Base-by-base conservation (phyloP, 2,797 vertebrate genomes). In the Picus viridis region DNA sequence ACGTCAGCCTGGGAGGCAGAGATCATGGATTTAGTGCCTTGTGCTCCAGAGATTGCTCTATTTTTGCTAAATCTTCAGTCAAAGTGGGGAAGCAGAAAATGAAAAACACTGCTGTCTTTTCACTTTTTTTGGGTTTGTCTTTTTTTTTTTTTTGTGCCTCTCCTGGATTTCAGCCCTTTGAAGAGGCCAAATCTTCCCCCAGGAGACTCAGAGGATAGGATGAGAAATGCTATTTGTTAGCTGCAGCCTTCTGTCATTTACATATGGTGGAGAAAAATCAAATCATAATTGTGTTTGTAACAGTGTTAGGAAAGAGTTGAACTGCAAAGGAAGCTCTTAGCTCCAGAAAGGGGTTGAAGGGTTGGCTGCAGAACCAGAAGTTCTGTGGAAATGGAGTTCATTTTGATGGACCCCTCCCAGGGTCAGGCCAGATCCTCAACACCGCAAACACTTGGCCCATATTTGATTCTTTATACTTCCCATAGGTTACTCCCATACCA, bases 181-280 rank as follows among this genome's bases (percentile, higher is more conserved):
- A 94, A 94, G 87, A 96, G 57, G 34, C 67, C 63, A 89, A 32
- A 75, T 75, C 10, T 88, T 95, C 85, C 83, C 73, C 22, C 49
- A 24, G 84, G 93, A 92, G 26, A 15, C 53, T 81, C 23, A 4
- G 51, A 72, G 72, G 90, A 93, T 74, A 83, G 43, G 63, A 75
- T 81, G 63, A 89, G 39, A 91, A 88, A 89, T 75, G n/a, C 59
- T 89, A 24, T 94, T 89, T 95, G 88, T 94, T 93, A 94, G 76
- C 64, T 89, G 67, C 59, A 89, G 70, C 85, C 89, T 94, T 93
- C 92, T 94, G 89, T 93, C 83, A 83, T 94, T 93, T 92, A 64
- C 85, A 78, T 89, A 81, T 83, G 79, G 73, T 86, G 18, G 63
- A 36, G 12, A 8, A 22, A 43, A 79, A 39, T 39, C 39, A 63